Evolutionary conservation across 2,797 vertebrate genomes (phyloP).

Genomic region (Sebastolobus alascanus): DNA sequence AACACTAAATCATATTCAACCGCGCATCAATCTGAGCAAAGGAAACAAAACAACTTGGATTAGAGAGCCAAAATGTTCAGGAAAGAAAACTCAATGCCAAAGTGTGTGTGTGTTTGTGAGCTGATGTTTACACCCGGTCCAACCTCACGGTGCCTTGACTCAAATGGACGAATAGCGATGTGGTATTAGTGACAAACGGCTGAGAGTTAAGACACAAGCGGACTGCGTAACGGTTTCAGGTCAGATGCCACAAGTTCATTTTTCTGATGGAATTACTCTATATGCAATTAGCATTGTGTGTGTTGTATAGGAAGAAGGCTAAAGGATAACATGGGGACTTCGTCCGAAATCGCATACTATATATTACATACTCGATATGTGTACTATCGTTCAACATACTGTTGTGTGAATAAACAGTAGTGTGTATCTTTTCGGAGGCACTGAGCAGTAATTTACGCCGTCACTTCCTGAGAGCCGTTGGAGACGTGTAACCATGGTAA

Average conservation of each 20-base stretch:
- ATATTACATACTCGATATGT: too few species aligned
- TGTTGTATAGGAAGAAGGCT: background rate
- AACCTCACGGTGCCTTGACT: slow-evolving; percentile 23
- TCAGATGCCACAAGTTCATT: slow-evolving; percentile 5
- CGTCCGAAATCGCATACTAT: too few species aligned
- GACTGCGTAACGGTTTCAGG: background rate
- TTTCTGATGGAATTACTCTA: slow-evolving; percentile 8
- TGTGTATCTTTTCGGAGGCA: too few species aligned
- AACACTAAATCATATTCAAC: slow-evolving; percentile 33
- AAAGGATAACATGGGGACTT: background rate
- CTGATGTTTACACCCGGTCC: slow-evolving; percentile 29
- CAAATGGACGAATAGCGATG: slow-evolving; percentile 14
- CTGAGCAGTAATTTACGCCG: too few species aligned
- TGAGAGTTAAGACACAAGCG: background rate
- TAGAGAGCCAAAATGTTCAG: slow-evolving; percentile 29
- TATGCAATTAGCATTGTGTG: background rate
- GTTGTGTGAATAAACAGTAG: too few species aligned
- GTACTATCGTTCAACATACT: too few species aligned
- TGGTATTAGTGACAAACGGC: slow-evolving; percentile 28
- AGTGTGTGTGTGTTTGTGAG: slow-evolving; percentile 18
- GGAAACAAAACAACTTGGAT: slow-evolving; percentile 35
- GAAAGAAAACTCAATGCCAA: slow-evolving; percentile 26
- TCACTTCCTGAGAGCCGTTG: too few species aligned
- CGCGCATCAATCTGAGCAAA: slow-evolving; percentile 17
- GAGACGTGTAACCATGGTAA: too few species aligned